Base-by-base conservation (phyloP, 2,797 vertebrate genomes). In the Galago senegalensis region DNA sequence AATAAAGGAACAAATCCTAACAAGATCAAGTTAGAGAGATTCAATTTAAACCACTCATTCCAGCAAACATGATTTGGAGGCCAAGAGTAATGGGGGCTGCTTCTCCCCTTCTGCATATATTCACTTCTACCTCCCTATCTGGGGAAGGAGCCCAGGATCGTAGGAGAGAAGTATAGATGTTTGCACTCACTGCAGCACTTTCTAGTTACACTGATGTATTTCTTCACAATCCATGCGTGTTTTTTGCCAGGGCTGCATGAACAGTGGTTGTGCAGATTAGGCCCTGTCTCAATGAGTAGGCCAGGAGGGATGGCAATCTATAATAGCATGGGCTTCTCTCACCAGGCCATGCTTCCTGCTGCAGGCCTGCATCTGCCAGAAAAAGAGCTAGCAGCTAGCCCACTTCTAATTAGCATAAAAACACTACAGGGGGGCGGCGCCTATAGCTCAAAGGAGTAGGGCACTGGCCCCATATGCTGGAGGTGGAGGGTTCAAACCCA, bases 11-110 rank as follows among this genome's bases (percentile, higher is more conserved):
- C 4, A 70, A 53, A 87, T 84, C 13, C 76, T 80, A 49, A 37
- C 40, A 93, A 83, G 46, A 23, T 92, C 75, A 87, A 87, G 17
- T 92, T 81, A 93, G 87, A 86, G 90, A 85, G 34, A 91, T 63
- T 88, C 7, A 49, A 8, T 79, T 91, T 60, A 53, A 81, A 49
- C 21, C n/a, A 76, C 49, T 43, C 11, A 43, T 61, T 76, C 16
- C 37, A 88, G 49, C 20, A 88, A 79, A 76, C 0, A 3, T 49
- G 76, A 46, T 11, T 69, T 70, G 37, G 25, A 58, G 46, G 17
- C 21, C 37, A 70, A 46, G 29, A 18, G 37, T 40, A 31, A 4
- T 10, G 53, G 49, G 12, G 9, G 25, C 5, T 65, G 10, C 83
- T 73, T 49, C 79, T 80, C 7, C 77, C 21, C 23, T 49, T 73